Conservation (phyloP, 2,888 invertebrate species). For the Trissoscelio sp. region DNA sequence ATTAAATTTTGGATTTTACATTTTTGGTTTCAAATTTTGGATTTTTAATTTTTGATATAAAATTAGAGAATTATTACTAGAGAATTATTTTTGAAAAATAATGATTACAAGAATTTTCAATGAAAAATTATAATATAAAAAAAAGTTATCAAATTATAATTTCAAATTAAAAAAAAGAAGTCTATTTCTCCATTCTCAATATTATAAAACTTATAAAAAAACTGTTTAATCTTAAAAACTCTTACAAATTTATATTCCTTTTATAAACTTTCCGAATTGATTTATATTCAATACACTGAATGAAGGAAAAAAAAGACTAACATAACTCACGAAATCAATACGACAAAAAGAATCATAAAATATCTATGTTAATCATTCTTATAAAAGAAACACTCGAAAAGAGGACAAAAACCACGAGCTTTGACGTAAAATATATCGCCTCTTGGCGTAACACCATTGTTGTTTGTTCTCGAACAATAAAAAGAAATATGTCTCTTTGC, state of each 20-base stretch:
- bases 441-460: slow-evolving; percentile 40
- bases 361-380: slow-evolving; percentile 35
- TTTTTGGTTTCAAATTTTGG: too few species aligned
- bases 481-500: slow-evolving; percentile 30
- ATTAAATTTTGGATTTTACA: too few species aligned
- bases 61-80: too few species aligned
- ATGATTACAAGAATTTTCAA: too few species aligned
- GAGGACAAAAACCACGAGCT: slow-evolving; percentile 33
- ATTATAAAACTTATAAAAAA: background rate
- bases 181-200: too few species aligned
- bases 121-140: too few species aligned
- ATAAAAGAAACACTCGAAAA: slow-evolving; percentile 35
- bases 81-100: too few species aligned
- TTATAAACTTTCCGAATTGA: too few species aligned
- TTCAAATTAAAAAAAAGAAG: too few species aligned
- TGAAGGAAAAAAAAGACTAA: background rate
- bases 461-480: slow-evolving; percentile 41
- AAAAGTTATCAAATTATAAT: too few species aligned
- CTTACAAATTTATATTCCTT: background rate
- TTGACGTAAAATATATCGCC: slow-evolving; percentile 29
- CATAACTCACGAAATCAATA: slow-evolving; percentile 28
- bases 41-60: too few species aligned
- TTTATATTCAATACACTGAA: slow-evolving; percentile 11
- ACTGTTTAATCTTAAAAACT: background rate
- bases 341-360: slow-evolving; percentile 3